Evolutionary conservation across 2,888 invertebrate genomes (phyloP).

Genomic region (Clepsis dumicolana): DNA sequence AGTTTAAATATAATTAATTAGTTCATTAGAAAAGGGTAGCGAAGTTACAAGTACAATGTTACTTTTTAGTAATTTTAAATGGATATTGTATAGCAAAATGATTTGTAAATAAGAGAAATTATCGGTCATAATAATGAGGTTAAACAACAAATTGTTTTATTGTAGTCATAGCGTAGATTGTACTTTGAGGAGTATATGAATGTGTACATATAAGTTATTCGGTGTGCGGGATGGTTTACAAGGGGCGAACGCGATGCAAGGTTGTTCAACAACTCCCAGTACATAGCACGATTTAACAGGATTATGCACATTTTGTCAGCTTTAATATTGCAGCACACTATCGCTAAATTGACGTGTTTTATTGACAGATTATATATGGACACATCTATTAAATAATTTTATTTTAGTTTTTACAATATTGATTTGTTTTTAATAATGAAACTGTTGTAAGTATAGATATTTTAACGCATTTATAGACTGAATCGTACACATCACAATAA

Average conservation of each 20-base stretch:
- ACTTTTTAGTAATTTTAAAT: conserved; percentile 80
- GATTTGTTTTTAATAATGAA: conserved; percentile 47
- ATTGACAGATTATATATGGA: conserved; percentile 26
- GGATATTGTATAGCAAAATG: conserved; percentile 79
- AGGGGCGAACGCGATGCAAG: conserved; percentile 46
- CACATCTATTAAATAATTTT: conserved; percentile 30
- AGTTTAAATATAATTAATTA: conserved; percentile 67
- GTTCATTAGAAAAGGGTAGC: conserved; percentile 80
- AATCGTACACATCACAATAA: conserved; percentile 71
- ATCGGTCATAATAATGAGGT: conserved; percentile 85
- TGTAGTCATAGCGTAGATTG: conserved; percentile 82
- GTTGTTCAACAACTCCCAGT: conserved; percentile 57
- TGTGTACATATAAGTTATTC: conserved; percentile 76
- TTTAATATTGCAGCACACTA: conserved; percentile 77
- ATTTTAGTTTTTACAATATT: conserved; percentile 51
- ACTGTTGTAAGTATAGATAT: conserved; percentile 41
- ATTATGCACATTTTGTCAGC: conserved; percentile 79
- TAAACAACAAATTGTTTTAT: conserved; percentile 84
- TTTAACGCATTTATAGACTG: conserved; percentile 68
- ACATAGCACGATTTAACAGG: conserved; percentile 64
- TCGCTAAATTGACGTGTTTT: conserved; percentile 59
- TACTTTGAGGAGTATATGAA: conserved; percentile 77
- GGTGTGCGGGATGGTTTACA: conserved; percentile 60
- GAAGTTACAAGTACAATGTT: conserved; percentile 84
- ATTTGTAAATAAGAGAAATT: conserved; percentile 85